Percentiles rank a stretch among this genome's conserved stretches.
Conservation (phyloP, 2,888 invertebrate genomes). For the Metacarcinus magister region DNA sequence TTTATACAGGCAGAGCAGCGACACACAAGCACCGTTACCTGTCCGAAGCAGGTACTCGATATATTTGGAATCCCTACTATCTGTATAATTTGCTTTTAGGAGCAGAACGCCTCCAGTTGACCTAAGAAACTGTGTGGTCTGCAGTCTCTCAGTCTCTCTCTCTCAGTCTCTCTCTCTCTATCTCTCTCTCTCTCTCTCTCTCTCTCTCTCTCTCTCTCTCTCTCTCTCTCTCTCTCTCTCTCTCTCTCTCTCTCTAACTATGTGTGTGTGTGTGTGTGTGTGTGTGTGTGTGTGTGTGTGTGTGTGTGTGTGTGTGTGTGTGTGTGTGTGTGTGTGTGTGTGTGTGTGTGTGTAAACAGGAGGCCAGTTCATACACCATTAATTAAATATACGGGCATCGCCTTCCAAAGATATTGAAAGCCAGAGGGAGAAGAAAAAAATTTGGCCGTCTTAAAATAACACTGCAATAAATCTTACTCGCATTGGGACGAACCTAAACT, state of each 20-base stretch:
- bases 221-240: not conserved
- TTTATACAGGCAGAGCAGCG: not conserved
- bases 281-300: not conserved
- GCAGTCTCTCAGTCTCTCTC: too few relatives aligned
- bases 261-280: too few relatives aligned
- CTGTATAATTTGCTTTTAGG: not conserved
- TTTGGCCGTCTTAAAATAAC: too few relatives aligned
- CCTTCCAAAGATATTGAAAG: too few relatives aligned
- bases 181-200: constrained; percentile 10
- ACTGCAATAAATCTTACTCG: too few relatives aligned
- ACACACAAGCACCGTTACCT: not conserved
- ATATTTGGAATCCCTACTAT: not conserved
- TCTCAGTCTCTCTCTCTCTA: too few relatives aligned
- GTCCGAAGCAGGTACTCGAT: not conserved
- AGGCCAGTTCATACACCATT: not conserved
- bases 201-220: constrained; percentile 42
- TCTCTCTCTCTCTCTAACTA: too few relatives aligned
- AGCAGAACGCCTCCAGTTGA: not conserved
- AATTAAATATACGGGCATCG: not conserved
- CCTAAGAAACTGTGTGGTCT: not conserved
- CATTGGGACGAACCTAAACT: too few relatives aligned
- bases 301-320: too few relatives aligned
- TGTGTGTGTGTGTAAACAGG: not conserved
- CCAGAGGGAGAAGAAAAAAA: too few relatives aligned
- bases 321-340: not conserved